Base-by-base conservation (phyloP, 2,113 vertebrate species). In the Leptobrachium ailaonicum region DNA sequence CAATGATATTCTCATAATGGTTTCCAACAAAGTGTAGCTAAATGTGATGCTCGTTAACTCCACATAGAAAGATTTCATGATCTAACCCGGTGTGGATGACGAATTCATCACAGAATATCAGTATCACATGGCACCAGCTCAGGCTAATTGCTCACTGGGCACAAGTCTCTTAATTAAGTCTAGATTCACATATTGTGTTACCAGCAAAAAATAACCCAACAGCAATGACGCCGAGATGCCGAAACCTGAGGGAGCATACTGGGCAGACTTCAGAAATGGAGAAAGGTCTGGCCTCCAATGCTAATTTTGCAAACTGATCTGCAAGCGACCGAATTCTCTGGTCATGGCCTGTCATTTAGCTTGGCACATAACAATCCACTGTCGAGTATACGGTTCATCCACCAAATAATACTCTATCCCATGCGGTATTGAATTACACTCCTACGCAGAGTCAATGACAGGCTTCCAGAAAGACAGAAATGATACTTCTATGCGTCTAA, bases 1-100 rank as follows among this genome's bases (percentile, higher is more conserved):
- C 56, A 60, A 8, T 60, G 56, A 60, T 60, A 1, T 42, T 63
- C 78, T 68, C 71, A 68, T 66, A 41, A 68, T 56, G 56, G 71
- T 56, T 80, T 80, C 78, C 78, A 80, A 66, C 71, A 66, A 80
- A n/a, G 43, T 63, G 41, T 3, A 58, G 78, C 62, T 80, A 80
- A 67, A 80, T 68, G 67, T 73, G 41, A 62, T 67, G 71, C 12
- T 40, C 78, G 14, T 42, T 58, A 73, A 53, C 56, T 50, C 71
- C 50, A 44, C 56, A 73, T 63, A 45, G 9, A 74, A 20, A 20
- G 74, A 42, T 67, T 60, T 73, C 63, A 80, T 80, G 73, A 73
- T 67, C 40, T 58, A 44, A 60, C 62, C 78, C 73, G 63, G 71
- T 74, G 71, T 67, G 47, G 8, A 5, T 50, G 4, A 10, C 40